phyloP scores from a whole-genome alignment of 2,888 invertebrate species.

The Dinocampus coccinellae region DNA sequence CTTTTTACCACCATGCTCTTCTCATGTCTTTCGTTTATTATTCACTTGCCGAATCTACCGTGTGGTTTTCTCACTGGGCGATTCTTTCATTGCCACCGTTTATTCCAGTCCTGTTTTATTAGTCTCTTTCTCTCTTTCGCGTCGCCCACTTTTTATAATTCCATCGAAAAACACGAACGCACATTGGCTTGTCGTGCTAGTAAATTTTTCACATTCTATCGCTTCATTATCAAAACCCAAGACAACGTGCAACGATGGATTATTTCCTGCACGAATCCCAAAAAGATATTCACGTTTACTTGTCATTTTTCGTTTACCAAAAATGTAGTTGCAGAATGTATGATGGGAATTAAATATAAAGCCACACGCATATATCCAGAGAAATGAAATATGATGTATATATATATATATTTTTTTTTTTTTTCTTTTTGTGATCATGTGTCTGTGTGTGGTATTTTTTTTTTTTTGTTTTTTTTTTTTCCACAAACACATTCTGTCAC shows the following conservation, averaged over 20 bases:
- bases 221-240: constrained; percentile 61
- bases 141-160: constrained; percentile 53
- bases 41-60: background rate
- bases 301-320: background rate
- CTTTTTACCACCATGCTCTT: background rate
- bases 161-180: constrained; percentile 51
- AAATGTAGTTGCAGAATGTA: background rate
- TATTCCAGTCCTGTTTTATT: constrained; percentile 2
- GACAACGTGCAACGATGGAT: background rate
- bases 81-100: constrained; percentile 2
- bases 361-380: background rate
- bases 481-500: background rate
- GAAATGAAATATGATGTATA: background rate
- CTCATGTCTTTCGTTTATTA: constrained; percentile 3
- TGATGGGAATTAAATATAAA: background rate
- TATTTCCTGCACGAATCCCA: constrained; percentile 1
- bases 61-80: background rate
- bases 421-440: no score
- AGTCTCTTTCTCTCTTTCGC: no score
- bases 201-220: constrained; percentile 65
- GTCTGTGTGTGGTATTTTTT: background rate
- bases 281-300: background rate
- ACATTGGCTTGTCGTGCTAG: constrained; percentile 58
- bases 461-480: no score
- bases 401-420: background rate